Conservation (phyloP, 2,888 invertebrate species). For the Nymphalis urticae region DNA sequence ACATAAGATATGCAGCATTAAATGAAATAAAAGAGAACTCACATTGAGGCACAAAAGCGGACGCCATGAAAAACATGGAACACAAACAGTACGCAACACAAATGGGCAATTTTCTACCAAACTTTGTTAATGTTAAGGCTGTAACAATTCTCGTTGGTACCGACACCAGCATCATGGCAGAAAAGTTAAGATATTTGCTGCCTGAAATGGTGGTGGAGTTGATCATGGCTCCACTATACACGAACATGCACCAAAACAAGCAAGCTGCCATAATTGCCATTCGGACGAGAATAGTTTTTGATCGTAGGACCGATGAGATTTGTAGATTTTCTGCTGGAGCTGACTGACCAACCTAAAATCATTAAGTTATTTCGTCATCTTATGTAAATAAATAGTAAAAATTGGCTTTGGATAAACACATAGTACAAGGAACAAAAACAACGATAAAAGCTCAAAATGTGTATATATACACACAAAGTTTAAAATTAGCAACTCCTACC, state of each 20-base stretch:
- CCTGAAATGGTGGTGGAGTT: conserved; percentile 88
- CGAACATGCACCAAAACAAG: conserved; percentile 88
- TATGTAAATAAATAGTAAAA: neutral
- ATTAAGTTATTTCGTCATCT: neutral
- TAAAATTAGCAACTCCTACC: conserved; percentile 43
- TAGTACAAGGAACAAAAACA: no score
- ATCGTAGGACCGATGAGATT: conserved; percentile 58
- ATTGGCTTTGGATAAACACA: neutral
- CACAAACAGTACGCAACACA: conserved; percentile 71
- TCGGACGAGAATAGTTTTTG: conserved; percentile 60
- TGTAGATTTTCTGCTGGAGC: conserved; percentile 42
- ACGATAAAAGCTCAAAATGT: no score
- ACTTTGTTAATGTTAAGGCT: conserved; percentile 82
- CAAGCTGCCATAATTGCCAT: conserved; percentile 74
- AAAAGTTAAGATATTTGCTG: conserved; percentile 89
- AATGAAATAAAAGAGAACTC: conserved; percentile 45
- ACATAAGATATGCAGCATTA: neutral
- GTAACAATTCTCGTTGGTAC: conserved; percentile 81
- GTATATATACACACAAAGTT: no score
- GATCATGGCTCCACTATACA: conserved; percentile 88
- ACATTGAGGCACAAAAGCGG: conserved; percentile 80
- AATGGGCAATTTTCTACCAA: conserved; percentile 79
- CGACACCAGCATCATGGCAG: conserved; percentile 83
- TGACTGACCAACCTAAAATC: conserved; percentile 46
- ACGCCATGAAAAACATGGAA: conserved; percentile 77